Conservation (phyloP, 1,140 invertebrate genomes). For the Nymphalis io region DNA sequence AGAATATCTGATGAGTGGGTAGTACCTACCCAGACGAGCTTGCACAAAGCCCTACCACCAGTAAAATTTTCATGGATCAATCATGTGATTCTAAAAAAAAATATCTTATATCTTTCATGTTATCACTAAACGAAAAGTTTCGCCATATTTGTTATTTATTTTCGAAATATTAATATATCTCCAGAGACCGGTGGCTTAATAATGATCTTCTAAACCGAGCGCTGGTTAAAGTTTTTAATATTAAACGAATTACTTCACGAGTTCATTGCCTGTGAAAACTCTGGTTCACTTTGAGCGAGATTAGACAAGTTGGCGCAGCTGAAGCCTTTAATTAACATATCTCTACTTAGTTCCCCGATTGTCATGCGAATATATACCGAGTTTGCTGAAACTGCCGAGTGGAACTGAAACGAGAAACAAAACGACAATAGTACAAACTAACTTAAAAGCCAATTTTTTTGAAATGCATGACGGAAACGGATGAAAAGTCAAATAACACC, state of each 20-base stretch:
- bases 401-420: slow-evolving; percentile 52
- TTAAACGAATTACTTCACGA: slow-evolving; percentile 3
- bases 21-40: too few species aligned
- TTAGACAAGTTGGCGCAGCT: slow-evolving; percentile 29
- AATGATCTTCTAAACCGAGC: too few species aligned
- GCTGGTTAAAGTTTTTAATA: neutral
- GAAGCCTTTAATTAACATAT: slow-evolving; percentile 56
- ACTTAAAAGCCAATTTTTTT: slow-evolving; percentile 67
- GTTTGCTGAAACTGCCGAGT: slow-evolving; percentile 42
- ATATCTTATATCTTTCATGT: too few species aligned
- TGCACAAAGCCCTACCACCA: too few species aligned
- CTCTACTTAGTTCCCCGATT: slow-evolving; percentile 46
- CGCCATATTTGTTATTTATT: too few species aligned
- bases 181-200: too few species aligned
- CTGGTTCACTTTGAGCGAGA: slow-evolving; percentile 19
- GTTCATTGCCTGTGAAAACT: slow-evolving; percentile 11
- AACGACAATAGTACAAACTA: slow-evolving; percentile 57
- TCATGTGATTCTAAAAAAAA: too few species aligned
- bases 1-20: too few species aligned
- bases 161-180: too few species aligned
- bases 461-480: slow-evolving; percentile 59
- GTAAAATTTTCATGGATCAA: too few species aligned
- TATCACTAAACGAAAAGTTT: too few species aligned
- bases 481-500: slow-evolving; percentile 67
- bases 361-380: slow-evolving; percentile 41